A percentile compares a stretch with the other conserved stretches of the same genome.
phyloP scores from a whole-genome alignment of 2,888 invertebrate genomes.

The Zele albiditarsus region DNA sequence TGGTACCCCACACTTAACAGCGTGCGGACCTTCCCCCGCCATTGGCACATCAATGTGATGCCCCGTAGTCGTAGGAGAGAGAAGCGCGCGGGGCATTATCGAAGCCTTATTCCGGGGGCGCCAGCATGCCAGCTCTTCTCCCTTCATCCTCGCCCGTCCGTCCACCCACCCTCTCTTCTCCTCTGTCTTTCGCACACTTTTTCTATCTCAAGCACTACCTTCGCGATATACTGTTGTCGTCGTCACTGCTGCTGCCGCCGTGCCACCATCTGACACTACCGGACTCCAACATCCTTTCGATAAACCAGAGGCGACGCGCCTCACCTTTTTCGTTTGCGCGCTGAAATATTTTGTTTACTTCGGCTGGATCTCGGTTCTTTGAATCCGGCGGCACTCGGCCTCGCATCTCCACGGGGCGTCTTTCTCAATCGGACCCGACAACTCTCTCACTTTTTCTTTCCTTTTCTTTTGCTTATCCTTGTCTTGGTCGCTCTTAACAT shows the following conservation, averaged over 20 bases:
- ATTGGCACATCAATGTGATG: slow-evolving; percentile 20
- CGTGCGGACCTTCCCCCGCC: neutral
- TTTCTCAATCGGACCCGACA: slow-evolving; percentile 58
- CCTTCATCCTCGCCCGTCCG: slow-evolving; percentile 26
- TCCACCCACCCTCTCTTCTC: neutral
- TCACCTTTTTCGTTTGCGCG: slow-evolving; percentile 47
- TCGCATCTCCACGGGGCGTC: slow-evolving; percentile 57
- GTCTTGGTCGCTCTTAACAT: neutral
- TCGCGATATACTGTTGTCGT: slow-evolving; percentile 1
- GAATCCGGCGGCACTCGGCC: slow-evolving; percentile 64
- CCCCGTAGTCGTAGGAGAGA: slow-evolving; percentile 28
- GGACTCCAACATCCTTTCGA: slow-evolving; percentile 35
- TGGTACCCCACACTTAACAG: slow-evolving; percentile 30
- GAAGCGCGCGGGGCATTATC: slow-evolving; percentile 5
- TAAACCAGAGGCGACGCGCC: slow-evolving; percentile 43
- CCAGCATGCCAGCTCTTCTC: slow-evolving; percentile 36
- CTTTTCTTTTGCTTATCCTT: neutral
- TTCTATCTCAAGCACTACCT: neutral
- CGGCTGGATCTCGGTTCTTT: slow-evolving; percentile 67
- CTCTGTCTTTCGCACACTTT: slow-evolving; percentile 33
- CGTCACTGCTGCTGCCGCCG: slow-evolving; percentile 15
- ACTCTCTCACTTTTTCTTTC: slow-evolving; percentile 34
- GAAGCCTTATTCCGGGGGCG: slow-evolving; percentile 52
- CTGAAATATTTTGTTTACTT: slow-evolving; percentile 72
- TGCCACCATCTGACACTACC: slow-evolving; percentile 31